These are phyloP conservation scores for Adelognathus sp. DNA, from an alignment of 2,888 invertebrate species.

Conservation along the genomic window DNA sequence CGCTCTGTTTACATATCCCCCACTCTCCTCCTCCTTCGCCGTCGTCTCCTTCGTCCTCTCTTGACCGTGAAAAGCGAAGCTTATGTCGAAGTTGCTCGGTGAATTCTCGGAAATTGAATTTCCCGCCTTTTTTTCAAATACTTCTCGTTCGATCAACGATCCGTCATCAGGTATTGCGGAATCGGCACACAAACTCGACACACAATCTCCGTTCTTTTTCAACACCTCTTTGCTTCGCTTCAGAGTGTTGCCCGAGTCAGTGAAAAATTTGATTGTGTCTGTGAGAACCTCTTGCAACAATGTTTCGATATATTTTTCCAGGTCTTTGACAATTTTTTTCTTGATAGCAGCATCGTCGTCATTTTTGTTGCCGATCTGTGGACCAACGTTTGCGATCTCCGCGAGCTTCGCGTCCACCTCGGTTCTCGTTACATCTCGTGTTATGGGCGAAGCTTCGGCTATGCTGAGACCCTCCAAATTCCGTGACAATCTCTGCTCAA, in stretches of 20 bases:
- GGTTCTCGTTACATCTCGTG: constrained; percentile 6
- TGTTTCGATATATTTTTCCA: constrained; percentile 77
- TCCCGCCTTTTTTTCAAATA: background rate
- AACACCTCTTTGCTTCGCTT: constrained; percentile 32
- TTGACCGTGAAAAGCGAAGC: constrained; percentile 65
- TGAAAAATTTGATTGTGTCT: constrained; percentile 75
- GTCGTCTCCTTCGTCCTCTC: constrained; percentile 1
- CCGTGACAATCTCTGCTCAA: constrained; percentile 71
- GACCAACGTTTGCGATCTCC: constrained; percentile 17
- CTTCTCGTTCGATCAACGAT: background rate
- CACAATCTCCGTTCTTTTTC: constrained; percentile 8
- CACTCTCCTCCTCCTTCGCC: constrained; percentile 17
- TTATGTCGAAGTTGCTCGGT: constrained; percentile 65
- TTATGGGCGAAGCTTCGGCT: constrained; percentile 7
- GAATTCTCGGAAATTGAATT: background rate
- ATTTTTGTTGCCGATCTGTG: constrained; percentile 11
- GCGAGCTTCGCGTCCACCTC: constrained; percentile 38
- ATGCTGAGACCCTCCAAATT: constrained; percentile 63
- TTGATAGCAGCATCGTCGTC: constrained; percentile 66
- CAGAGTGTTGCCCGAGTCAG: constrained; percentile 63
- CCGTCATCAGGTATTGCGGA: background rate
- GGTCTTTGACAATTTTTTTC: constrained; percentile 74
- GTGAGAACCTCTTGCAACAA: constrained; percentile 77
- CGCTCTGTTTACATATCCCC: constrained; percentile 74
- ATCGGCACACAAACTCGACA: background rate